Evolutionary conservation across 2,888 invertebrate genomes (phyloP), one percentile per base, ranked within the genome.

Genomic region (Ectemnius cavifrons): DNA sequence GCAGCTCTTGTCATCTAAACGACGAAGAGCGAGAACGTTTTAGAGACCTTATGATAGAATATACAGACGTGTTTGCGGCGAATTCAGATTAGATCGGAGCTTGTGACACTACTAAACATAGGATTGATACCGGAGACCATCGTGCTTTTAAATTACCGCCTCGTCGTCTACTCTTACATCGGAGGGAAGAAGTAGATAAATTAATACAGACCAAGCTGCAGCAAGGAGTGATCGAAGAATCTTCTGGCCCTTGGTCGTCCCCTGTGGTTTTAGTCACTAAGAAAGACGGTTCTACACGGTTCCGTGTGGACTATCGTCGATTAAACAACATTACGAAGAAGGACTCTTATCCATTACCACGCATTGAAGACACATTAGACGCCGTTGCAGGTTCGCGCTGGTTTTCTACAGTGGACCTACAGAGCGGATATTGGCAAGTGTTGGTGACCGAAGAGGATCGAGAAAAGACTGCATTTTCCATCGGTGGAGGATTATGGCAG

Each of bases 401-500:
- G 6, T 58, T 58, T 8, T 20, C 20, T 3, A 58, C 58, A 13
- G 58, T 58, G 23, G 58, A 58, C 16, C 20, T 37, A 37, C 58
- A 58, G 58, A 58, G 20, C 4, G 58, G 58, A 2, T 58, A 58
- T 23, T 60, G 60, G 60, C 60, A 60, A 14, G n/a, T 60, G 0
- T 1, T 37, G 14, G 14, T 60, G 14, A 16, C 4, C 5, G 37
- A 37, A 37, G 59, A 20, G 16, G 71, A 73, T 47, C 71, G 62
- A 14, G 66, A 67, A 20, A 77, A 71, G 28, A 74, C 72, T 0
- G 71, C 71, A 5, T 77, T 79, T 49, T 76, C 72, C 0, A 59
- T 73, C 4, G 67, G 71, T 37, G 71, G 76, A 46, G 76, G 64
- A 0, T 63, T 77, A 11, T 77, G 73, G 73, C 79, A 79, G n/a